Base-by-base conservation (phyloP, 2,113 vertebrate species). In the Alligator sinensis region DNA sequence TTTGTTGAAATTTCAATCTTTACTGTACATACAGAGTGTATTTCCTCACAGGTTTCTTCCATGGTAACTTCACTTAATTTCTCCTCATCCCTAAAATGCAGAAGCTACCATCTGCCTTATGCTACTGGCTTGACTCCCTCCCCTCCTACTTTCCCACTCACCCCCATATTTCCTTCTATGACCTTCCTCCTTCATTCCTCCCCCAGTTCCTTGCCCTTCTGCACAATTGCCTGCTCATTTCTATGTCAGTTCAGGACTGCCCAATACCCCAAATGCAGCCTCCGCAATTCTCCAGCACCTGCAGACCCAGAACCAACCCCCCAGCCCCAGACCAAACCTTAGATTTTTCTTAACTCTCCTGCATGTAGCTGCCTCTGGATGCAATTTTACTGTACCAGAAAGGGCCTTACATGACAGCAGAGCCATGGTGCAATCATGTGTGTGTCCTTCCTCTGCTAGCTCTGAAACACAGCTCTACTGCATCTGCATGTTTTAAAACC, bases 31-130 rank as follows among this genome's bases (percentile, higher is more conserved):
- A 47, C 47, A 47, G 9, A 47, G 47, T 47, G 47, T 47, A 70
- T 63, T 80, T 77, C 77, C 72, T 82, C 79, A 66, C 1, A 66
- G 75, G 70, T 66, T 85, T 34, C 82, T 80, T 14, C 25, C 38
- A 82, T 27, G 19, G n/a, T 75, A 47, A 88, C 16, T 75, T 87
- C 84, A 88, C 63, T 83, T 95, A 84, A 70, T 66, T 89, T 81
- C 15, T 85, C 18, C 57, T 93, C 28, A 80, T 47, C 47, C 47
- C 47, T 47, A 47, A 47, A 38, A 80, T 11, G 58, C 86, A 94
- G 76, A 88, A 92, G 90, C 88, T 60, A 63, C 60, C 16, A 62
- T 17, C 77, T 25, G 60, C 86, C 92, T 87, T 91, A 5, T 1
- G 16, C 83, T 87, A 87, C 70, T 92, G 25, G 54, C 28, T 78